Evolutionary conservation across 2,888 invertebrate species (phyloP), one percentile per base, ranked within the genome.

Genomic region (Callyntrura sp.): DNA sequence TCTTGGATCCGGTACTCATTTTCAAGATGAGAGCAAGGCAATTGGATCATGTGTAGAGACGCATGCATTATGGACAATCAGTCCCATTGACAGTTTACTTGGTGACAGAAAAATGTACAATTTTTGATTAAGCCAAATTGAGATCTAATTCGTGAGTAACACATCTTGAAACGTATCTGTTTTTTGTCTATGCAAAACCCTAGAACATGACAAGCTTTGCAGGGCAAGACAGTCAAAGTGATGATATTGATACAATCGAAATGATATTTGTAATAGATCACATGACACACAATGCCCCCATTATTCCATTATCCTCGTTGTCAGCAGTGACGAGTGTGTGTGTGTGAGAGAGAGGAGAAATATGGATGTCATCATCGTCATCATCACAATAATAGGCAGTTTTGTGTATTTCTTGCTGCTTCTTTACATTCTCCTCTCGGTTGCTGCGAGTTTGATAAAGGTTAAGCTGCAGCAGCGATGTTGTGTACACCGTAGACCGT

Each of bases 251-350:
- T 35, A 43, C 57, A 62, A 45, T 62, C 11, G 23, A 1, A 35
- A 76, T 65, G 55, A 87, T 82, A 12, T 14, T 60, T 79, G 28
- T 57, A 62, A 88, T 70, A 23, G 57, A 81, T 81, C 81, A 87
- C 23, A 81, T 81, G 81, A 81, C 81, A 87, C 78, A 86, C 87
- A 87, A 87, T 87, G 81, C 70, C 70, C 81, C 87, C 51, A 87
- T 87, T 87, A 79, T 87, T 87, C 81, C 45, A 87, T 87, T 87
- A 70, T 87, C 35, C 45, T 81, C 11, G 48, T 68, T 79, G 81
- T 87, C 87, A 87, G 51, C 48, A 48, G 11, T 45, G 51, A 51
- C 25, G 14, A 78, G 9, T 35, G 35, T 35, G n/a, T n/a, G n/a
- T n/a, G n/a, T n/a, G n/a, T n/a, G n/a, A n/a, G n/a, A n/a, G 51